A percentile compares a stretch with the other conserved stretches of the same genome.
Conservation (phyloP, 2,888 invertebrate species). For the Psylliodes chrysocephalus region DNA sequence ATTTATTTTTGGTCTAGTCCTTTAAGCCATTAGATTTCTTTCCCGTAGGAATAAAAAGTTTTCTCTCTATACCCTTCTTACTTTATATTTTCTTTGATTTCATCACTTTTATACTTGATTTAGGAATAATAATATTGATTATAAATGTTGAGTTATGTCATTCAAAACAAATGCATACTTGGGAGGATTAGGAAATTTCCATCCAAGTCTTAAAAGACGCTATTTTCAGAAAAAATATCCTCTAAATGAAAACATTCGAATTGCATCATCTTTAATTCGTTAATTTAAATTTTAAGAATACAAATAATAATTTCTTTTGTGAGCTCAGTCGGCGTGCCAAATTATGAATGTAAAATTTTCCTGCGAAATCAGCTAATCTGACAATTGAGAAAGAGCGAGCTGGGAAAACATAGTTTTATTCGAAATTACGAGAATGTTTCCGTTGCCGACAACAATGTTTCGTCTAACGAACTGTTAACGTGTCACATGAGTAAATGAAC, state of each 20-base stretch:
- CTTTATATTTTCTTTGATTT: too few species aligned
- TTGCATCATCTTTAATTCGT: not conserved
- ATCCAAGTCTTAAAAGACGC: not conserved
- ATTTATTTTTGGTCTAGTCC: too few species aligned
- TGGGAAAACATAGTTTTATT: not conserved
- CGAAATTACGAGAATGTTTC: not conserved
- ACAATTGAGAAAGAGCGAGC: not conserved
- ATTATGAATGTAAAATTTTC: not conserved
- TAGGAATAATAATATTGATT: too few species aligned
- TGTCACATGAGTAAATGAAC: not conserved
- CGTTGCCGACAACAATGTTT: not conserved
- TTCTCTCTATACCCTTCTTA: too few species aligned
- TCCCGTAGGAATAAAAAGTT: too few species aligned
- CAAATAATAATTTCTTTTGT: not conserved
- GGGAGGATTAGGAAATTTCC: too few species aligned
- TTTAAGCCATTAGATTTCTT: too few species aligned
- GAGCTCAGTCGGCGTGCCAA: not conserved
- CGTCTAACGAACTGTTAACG: not conserved
- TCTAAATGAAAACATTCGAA: not conserved
- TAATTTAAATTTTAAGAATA: slow-evolving; percentile 4
- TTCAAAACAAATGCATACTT: too few species aligned
- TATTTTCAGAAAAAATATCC: not conserved
- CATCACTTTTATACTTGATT: too few species aligned
- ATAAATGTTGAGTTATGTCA: too few species aligned
- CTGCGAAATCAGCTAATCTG: not conserved